These are phyloP conservation scores for Monopterus albus DNA, from an alignment of 2,113 vertebrate species.

Conservation along the genomic window DNA sequence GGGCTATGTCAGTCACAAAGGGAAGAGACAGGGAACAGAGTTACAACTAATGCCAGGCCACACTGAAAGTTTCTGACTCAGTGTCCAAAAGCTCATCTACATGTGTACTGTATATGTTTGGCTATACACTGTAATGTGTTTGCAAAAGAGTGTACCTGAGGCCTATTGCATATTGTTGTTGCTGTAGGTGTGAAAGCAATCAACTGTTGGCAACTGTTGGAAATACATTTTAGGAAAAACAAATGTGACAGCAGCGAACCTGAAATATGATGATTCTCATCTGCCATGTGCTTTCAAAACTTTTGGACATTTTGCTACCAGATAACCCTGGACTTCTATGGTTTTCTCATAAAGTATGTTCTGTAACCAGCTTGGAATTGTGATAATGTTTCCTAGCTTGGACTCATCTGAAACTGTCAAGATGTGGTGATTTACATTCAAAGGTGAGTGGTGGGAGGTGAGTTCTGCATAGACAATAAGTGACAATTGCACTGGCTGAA, in stretches of 20 bases:
- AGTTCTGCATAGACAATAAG: neutral
- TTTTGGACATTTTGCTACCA: neutral
- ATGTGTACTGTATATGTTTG: conserved; percentile 4
- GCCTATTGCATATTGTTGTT: conserved; percentile 2
- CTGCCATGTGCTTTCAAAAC: conserved; percentile 16
- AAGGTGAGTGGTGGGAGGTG: no score
- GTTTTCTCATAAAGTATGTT: neutral
- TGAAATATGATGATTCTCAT: neutral
- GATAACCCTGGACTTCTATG: neutral
- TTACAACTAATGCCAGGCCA: conserved; percentile 52
- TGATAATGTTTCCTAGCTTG: neutral
- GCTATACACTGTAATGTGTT: neutral
- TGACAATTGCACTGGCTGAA: no score
- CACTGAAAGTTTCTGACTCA: conserved; percentile 58
- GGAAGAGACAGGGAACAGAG: conserved; percentile 49
- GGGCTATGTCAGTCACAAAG: conserved; percentile 52
- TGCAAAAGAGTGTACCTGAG: neutral
- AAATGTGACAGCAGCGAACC: conserved; percentile 13
- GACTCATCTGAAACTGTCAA: conserved; percentile 17
- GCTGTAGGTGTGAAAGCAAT: conserved; percentile 30
- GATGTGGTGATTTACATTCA: neutral
- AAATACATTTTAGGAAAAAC: neutral
- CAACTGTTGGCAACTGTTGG: conserved; percentile 16
- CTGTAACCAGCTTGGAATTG: neutral
- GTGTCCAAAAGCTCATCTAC: conserved; percentile 1